Evolutionary conservation across 2,113 vertebrate genomes (phyloP), one percentile per base, ranked within the genome.

Genomic region (Nothoprocta pentlandii): DNA sequence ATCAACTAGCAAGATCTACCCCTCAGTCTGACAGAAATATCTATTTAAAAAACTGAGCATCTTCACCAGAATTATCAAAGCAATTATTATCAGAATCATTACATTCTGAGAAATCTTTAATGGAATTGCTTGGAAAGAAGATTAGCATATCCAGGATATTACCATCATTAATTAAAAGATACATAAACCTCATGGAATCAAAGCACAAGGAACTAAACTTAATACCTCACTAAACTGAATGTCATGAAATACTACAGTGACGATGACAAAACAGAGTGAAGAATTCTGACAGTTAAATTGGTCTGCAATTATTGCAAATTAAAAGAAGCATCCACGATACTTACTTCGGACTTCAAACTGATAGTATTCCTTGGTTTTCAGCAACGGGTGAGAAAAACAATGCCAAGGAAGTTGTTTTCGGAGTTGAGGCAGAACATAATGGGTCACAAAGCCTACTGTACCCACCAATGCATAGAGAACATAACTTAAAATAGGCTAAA

Each of bases 371-470:
- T 98, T 98, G 22, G 99, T 99, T 98, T 99, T 99, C 97, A 99
- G 98, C 96, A 99, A 97, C 2, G 99, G 99, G 78, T 99, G 99
- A 53, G 99, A 99, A 98, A 99, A 99, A 96, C 99, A 99, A 96
- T 99, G 99, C 99, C 99, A 99, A 10, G 99, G 99, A 68, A 99
- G 98, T 97, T 99, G 99, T 94, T 99, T 99, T 69, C 99, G 98
- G 58, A 99, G 97, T 91, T 99, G 99, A 93, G 99, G 99, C 97
- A 99, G 97, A 95, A 99, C 97, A 75, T 99, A 99, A 98, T 99
- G 99, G 67, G 98, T 99, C 90, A 99, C 97, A 86, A 99, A 96
- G 12, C 99, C 99, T 92, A 99, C 98, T 0, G 97, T 97, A 93
- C 98, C 99, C 83, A 99, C 97, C 96, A 99, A 96, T 8, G 98